A percentile compares a stretch with the other conserved stretches of the same genome.
Conservation (phyloP, 2,888 invertebrate genomes). For the Nomada fucata region DNA sequence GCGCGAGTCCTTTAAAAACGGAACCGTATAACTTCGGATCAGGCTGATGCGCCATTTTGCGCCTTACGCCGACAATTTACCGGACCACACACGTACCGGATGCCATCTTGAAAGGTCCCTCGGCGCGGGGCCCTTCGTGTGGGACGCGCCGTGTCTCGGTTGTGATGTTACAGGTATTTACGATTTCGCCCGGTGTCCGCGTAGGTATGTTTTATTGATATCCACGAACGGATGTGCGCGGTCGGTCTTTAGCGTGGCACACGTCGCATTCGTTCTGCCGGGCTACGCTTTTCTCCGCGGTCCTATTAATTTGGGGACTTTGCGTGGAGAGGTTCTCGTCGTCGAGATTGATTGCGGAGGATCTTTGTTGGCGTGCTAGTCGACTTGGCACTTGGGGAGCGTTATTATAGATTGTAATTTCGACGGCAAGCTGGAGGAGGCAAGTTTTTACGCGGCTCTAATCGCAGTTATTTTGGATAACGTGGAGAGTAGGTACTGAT, state of each 20-base stretch:
- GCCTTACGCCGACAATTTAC: conserved; percentile 75
- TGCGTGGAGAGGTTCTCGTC: not conserved
- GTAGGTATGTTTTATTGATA: conserved; percentile 31
- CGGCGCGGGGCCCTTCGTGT: conserved; percentile 62
- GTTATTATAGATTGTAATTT: no score
- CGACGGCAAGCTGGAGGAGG: no score
- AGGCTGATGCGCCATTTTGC: conserved; percentile 77
- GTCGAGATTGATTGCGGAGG: not conserved
- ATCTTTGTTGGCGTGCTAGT: not conserved
- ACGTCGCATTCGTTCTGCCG: not conserved
- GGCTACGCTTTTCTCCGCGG: no score
- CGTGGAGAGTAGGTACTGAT: no score
- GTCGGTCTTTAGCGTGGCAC: not conserved
- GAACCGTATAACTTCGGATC: conserved; percentile 73
- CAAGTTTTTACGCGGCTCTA: no score
- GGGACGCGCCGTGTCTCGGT: conserved; percentile 71
- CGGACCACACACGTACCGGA: conserved; percentile 75
- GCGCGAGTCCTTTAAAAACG: conserved; percentile 34
- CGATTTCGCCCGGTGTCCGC: conserved; percentile 58
- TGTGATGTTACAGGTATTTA: conserved; percentile 73
- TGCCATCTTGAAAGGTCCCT: conserved; percentile 61
- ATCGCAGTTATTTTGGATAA: no score
- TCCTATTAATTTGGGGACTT: not conserved
- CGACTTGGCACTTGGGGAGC: not conserved
- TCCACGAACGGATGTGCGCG: conserved; percentile 7